Percentiles rank a stretch among this genome's conserved stretches.
Evolutionary conservation across 2,888 invertebrate genomes (phyloP).

Genomic region (Lapara coniferarum): DNA sequence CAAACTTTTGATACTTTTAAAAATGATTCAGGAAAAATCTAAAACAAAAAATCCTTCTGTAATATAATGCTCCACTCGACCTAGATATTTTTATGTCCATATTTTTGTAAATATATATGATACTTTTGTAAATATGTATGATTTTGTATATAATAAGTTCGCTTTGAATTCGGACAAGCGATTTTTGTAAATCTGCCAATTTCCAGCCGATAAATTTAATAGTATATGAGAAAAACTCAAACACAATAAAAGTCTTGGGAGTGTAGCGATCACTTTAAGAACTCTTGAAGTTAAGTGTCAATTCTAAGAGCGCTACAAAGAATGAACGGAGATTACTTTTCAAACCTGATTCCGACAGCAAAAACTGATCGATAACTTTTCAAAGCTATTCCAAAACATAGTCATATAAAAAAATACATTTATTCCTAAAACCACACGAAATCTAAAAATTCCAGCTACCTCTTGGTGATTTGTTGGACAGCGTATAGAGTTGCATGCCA

Average conservation of each 20-base stretch:
- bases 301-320: not conserved
- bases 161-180: not conserved
- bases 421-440: not conserved
- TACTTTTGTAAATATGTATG: not conserved
- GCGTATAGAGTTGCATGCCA: conserved; percentile 67
- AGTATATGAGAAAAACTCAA: not conserved
- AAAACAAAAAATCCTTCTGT: not conserved
- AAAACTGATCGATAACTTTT: too few relatives aligned
- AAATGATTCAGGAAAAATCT: not conserved
- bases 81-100: not conserved
- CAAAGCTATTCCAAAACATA: too few relatives aligned
- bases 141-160: not conserved
- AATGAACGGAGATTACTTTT: not conserved
- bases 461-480: conserved; percentile 56
- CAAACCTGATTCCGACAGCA: too few relatives aligned
- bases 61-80: not conserved
- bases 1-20: not conserved
- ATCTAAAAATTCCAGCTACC: not conserved
- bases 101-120: conserved; percentile 1
- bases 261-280: not conserved
- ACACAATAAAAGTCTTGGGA: not conserved
- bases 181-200: conserved; percentile 8
- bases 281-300: not conserved
- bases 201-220: conserved; percentile 11
- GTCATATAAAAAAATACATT: not conserved